Base-by-base conservation (phyloP, 2,113 vertebrate species). In the Nannospalax galili region DNA sequence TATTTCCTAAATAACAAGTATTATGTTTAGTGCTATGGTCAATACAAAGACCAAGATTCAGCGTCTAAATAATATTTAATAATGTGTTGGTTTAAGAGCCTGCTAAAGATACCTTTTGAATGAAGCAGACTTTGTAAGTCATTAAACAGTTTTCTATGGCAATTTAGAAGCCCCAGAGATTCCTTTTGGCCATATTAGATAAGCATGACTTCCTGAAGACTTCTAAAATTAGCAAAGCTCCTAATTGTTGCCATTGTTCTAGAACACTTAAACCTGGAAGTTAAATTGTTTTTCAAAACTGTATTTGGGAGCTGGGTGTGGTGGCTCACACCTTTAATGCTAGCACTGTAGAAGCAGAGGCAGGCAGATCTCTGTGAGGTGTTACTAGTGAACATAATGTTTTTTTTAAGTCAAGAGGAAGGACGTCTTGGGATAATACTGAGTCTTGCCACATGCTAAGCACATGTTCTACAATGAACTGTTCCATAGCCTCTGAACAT, bases 231-330 rank as follows among this genome's bases (percentile, higher is more conserved):
- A 95, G 85, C 82, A 48, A 24, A 84, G 19, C 79, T 64, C 79
- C 22, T 12, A 91, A 82, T 93, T 26, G 40, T 32, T 90, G 72
- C 35, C 65, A 30, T 65, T 92, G 52, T 89, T 70, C 90, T 95
- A 32, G 87, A 94, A 72, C 52, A 35, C 30, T 60, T 67, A 42
- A 56, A 69, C 78, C 74, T 70, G 69, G 70, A 92, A 70, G 20
- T 48, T 56, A n/a, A 65, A 45, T 84, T 30, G 88, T 72, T 35
- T 75, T 56, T 70, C 70, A 67, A 26, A 67, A 48, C 42, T 67
- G 84, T 70, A 16, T 52, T 65, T 77, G 86, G 56, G 56, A 15
- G 8, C 56, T 58, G 56, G 32, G 19, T 5, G 0, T n/a, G 48
- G 52, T 58, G 52, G 11, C 52, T 32, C 45, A 37, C 24, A 11